A percentile compares a stretch with the other conserved stretches of the same genome.
Evolutionary conservation across 1,140 invertebrate species (phyloP).

Genomic region (Philotrypesis tridentata): DNA sequence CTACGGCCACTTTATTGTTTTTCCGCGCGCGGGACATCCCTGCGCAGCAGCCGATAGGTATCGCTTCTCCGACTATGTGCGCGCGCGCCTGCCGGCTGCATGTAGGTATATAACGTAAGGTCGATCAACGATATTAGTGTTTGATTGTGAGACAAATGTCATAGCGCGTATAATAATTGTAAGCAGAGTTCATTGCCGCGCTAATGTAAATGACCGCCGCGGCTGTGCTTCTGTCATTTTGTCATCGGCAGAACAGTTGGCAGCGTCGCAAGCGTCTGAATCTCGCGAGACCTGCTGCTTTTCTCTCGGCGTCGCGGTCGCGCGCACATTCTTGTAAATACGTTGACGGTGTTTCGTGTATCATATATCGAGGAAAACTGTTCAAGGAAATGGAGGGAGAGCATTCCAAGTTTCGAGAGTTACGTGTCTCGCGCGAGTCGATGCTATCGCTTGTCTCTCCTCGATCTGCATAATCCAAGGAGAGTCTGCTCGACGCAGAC

Average conservation of each 20-base stretch:
- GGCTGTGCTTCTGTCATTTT: too few relatives aligned
- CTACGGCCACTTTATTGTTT: background rate
- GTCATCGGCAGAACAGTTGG: too few relatives aligned
- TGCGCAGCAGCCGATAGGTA: background rate
- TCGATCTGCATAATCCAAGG: background rate
- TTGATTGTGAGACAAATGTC: background rate
- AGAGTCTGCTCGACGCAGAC: background rate
- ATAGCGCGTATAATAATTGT: background rate
- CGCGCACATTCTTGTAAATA: conserved; percentile 32
- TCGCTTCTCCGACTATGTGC: background rate
- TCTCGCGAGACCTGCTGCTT: too few relatives aligned
- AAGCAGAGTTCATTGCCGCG: background rate
- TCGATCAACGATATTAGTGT: background rate
- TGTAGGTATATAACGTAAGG: too few relatives aligned
- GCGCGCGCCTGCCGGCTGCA: background rate
- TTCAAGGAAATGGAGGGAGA: background rate
- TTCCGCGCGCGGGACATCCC: background rate
- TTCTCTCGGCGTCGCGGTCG: background rate
- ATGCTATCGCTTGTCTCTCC: background rate
- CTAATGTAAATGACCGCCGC: background rate
- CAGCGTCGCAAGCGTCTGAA: background rate
- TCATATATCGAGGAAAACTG: background rate
- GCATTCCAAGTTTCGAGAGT: background rate
- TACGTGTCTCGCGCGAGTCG: background rate
- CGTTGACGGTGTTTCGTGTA: conserved; percentile 8